phyloP scores from a whole-genome alignment of 2,113 vertebrate genomes.

The Mohoua ochrocephala region DNA sequence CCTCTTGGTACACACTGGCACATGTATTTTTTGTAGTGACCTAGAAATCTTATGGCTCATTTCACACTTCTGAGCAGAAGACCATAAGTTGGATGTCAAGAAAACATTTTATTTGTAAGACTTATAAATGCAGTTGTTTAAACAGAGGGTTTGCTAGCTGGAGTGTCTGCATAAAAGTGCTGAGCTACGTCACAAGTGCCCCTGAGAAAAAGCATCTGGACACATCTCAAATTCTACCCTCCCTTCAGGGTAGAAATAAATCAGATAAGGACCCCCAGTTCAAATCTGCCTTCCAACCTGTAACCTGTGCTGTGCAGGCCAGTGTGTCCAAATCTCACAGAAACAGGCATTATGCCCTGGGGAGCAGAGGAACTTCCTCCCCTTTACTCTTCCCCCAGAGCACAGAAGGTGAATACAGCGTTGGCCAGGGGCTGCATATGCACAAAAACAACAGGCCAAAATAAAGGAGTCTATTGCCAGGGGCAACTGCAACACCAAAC shows the following conservation, averaged over 20 bases:
- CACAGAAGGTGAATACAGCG: fast-evolving
- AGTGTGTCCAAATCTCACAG: background rate
- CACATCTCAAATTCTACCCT: background rate
- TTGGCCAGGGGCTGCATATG: background rate
- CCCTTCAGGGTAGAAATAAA: background rate
- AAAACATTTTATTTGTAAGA: background rate
- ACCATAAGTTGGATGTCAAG: background rate
- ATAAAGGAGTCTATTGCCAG: background rate
- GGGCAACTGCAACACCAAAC: background rate
- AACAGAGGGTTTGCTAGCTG: background rate
- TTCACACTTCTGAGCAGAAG: background rate
- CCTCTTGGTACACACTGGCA: background rate
- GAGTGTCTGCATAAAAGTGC: background rate
- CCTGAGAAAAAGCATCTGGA: constrained; percentile 50
- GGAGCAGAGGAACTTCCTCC: background rate
- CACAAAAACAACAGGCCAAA: background rate
- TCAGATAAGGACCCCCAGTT: background rate
- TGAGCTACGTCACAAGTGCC: background rate
- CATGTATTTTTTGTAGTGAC: background rate
- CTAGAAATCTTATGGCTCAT: background rate
- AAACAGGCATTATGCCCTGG: background rate
- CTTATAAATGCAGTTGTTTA: constrained; percentile 1
- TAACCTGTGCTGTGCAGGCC: background rate
- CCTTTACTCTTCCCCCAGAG: background rate
- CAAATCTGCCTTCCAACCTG: background rate